Evolutionary conservation across 2,888 invertebrate species (phyloP).

Genomic region (Chesias legatella): DNA sequence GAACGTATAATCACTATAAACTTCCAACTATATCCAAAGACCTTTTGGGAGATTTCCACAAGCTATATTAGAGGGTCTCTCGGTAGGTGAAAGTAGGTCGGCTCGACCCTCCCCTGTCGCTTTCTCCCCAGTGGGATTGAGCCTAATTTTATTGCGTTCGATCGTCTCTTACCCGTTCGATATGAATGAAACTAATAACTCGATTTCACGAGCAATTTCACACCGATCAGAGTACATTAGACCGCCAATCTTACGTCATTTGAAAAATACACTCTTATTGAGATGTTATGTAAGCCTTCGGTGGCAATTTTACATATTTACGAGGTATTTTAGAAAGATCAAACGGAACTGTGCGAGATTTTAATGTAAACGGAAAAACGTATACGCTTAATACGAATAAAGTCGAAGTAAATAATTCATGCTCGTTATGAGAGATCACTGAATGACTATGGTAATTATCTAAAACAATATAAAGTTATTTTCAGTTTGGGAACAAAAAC

Average conservation of each 20-base stretch:
- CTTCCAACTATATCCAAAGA: background rate
- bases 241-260: slow-evolving; percentile 13
- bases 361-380: too few relatives aligned
- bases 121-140: slow-evolving; percentile 64
- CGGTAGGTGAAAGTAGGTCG: slow-evolving; percentile 57
- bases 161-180: slow-evolving; percentile 54
- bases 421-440: too few relatives aligned
- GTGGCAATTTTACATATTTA: too few relatives aligned
- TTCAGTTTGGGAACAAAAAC: too few relatives aligned
- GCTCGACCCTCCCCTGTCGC: slow-evolving; percentile 48
- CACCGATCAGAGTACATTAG: slow-evolving; percentile 23
- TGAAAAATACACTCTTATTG: slow-evolving; percentile 10
- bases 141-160: slow-evolving; percentile 74
- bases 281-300: background rate
- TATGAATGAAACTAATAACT: slow-evolving; percentile 43
- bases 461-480: too few relatives aligned
- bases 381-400: too few relatives aligned
- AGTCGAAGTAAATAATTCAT: too few relatives aligned
- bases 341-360: too few relatives aligned
- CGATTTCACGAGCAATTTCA: slow-evolving; percentile 31
- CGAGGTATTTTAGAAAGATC: too few relatives aligned
- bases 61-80: background rate
- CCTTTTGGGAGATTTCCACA: slow-evolving; percentile 7
- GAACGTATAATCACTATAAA: too few relatives aligned
- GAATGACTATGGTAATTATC: too few relatives aligned